Percentiles rank a stretch among this genome's conserved stretches.
Evolutionary conservation across 2,797 vertebrate species (phyloP).

Genomic region (Hozukius guyotensis): DNA sequence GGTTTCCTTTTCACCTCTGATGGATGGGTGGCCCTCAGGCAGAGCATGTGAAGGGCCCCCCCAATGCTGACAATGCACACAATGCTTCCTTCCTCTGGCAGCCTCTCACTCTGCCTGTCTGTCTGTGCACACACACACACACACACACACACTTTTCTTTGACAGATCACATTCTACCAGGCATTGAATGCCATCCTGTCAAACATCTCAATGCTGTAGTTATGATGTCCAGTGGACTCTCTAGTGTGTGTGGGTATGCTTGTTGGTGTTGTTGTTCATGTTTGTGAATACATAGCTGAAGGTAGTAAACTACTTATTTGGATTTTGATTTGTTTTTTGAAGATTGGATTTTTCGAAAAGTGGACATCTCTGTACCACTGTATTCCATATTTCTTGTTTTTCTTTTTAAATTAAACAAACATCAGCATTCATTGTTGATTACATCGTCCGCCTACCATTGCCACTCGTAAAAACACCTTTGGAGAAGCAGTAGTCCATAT

Average conservation of each 20-base stretch:
- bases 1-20: constrained; percentile 48
- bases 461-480: not conserved
- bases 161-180: not conserved
- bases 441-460: not conserved
- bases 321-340: not conserved
- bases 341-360: no score
- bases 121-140: not conserved
- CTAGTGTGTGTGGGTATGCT: not conserved
- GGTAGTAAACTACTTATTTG: not conserved
- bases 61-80: constrained; percentile 34
- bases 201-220: not conserved
- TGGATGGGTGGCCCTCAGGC: constrained; percentile 38
- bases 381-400: not conserved
- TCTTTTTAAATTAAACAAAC: not conserved
- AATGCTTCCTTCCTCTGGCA: constrained; percentile 14
- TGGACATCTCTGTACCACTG: not conserved
- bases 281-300: not conserved
- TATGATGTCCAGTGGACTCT: not conserved
- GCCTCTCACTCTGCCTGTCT: not conserved
- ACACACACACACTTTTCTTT: not conserved
- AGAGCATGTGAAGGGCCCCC: constrained; percentile 3
- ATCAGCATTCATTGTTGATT: not conserved
- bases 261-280: not conserved
- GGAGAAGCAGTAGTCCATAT: not conserved
- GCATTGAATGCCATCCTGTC: not conserved